phyloP scores from a whole-genome alignment of 2,888 invertebrate species.

The Pheosia tremula region DNA sequence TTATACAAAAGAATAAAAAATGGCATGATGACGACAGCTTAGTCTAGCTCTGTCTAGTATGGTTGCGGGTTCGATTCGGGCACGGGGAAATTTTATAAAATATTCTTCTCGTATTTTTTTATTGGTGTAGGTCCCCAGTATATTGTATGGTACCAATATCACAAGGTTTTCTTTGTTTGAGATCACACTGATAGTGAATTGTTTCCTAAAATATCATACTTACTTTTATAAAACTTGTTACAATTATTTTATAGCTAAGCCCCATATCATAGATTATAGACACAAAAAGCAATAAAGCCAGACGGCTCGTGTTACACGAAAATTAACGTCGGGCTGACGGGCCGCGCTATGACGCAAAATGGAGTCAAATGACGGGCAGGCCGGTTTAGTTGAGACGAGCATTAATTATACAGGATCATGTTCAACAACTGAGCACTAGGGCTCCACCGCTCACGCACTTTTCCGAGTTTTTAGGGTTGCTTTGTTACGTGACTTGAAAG shows the following conservation, averaged over 20 bases:
- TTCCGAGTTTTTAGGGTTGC: slow-evolving; percentile 5
- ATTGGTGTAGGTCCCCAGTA: no score
- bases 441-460: slow-evolving; percentile 39
- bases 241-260: slow-evolving; percentile 6
- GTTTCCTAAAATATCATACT: no score
- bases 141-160: no score
- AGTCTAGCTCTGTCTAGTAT: no score
- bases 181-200: no score
- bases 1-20: background rate
- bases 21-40: no score
- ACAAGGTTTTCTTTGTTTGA: no score
- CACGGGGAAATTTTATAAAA: no score
- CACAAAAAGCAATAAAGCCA: slow-evolving; percentile 49
- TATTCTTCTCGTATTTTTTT: no score
- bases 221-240: background rate
- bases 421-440: slow-evolving; percentile 50
- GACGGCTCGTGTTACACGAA: slow-evolving; percentile 72
- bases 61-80: no score
- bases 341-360: slow-evolving; percentile 50
- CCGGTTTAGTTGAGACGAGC: slow-evolving; percentile 65
- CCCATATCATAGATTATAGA: slow-evolving; percentile 40
- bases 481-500: background rate
- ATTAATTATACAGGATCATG: slow-evolving; percentile 72
- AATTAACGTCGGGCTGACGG: slow-evolving; percentile 66
- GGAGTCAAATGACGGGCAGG: slow-evolving; percentile 55